phyloP scores from a whole-genome alignment of 1,140 invertebrate species.

The Meloidogyne hapla region DNA sequence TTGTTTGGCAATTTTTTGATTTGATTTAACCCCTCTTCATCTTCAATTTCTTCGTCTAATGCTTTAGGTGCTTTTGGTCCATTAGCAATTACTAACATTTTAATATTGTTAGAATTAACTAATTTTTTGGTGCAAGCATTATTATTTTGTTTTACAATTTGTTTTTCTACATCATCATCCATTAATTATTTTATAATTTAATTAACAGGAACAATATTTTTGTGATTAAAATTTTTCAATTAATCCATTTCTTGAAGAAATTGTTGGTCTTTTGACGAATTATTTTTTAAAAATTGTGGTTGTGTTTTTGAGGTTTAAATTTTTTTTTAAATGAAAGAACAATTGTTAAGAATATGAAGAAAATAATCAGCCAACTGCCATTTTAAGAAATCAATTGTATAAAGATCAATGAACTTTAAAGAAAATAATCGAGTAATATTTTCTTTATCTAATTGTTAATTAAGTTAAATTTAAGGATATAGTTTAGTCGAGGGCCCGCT shows the following conservation, averaged over 20 bases:
- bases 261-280: background rate
- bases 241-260: background rate
- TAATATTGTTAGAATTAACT: background rate
- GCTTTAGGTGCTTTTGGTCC: background rate
- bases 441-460: too few relatives aligned
- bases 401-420: background rate
- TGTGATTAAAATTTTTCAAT: too few relatives aligned
- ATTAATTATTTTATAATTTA: background rate
- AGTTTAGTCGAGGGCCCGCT: too few relatives aligned
- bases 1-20: background rate
- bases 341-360: background rate
- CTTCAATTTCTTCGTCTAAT: background rate
- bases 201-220: background rate
- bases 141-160: background rate
- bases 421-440: too few relatives aligned
- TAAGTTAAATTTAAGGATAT: too few relatives aligned
- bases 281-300: background rate
- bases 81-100: slow-evolving; percentile 1
- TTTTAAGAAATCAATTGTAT: background rate
- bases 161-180: background rate
- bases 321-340: background rate
- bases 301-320: background rate
- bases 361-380: background rate
- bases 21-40: background rate
- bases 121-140: background rate